These are phyloP conservation scores for Menura novaehollandiae DNA, from an alignment of 2,113 vertebrate species.

Conservation along the genomic window DNA sequence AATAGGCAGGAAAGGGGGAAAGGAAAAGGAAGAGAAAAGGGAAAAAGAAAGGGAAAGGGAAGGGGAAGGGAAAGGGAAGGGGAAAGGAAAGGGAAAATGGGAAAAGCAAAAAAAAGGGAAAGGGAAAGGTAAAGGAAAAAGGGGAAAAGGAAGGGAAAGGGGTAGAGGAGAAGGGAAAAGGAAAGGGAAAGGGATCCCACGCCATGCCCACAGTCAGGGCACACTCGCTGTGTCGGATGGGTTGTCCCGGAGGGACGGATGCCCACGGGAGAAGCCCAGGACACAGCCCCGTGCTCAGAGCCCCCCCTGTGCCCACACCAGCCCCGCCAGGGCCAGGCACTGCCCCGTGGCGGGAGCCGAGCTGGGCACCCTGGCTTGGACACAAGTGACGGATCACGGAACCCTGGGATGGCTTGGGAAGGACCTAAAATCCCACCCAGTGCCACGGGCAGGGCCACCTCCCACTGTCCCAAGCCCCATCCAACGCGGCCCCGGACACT, in stretches of 20 bases:
- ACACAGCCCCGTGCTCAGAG: background rate
- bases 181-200: background rate
- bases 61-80: too few species aligned
- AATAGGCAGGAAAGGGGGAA: too few species aligned
- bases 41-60: background rate
- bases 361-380: background rate
- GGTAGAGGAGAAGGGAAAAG: rapidly evolving
- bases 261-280: background rate
- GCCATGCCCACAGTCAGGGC: background rate
- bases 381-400: background rate
- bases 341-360: background rate
- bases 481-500: background rate
- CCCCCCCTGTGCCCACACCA: background rate
- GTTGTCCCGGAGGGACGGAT: background rate
- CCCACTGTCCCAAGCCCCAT: background rate
- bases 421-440: background rate
- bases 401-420: background rate
- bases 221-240: background rate
- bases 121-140: too few species aligned
- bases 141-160: rapidly evolving
- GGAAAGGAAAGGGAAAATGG: background rate
- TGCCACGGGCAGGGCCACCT: background rate
- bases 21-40: too few species aligned
- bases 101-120: background rate
- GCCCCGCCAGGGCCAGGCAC: background rate